phyloP scores from a whole-genome alignment of 2,888 invertebrate genomes.

The Dicranocentrus wangi region DNA sequence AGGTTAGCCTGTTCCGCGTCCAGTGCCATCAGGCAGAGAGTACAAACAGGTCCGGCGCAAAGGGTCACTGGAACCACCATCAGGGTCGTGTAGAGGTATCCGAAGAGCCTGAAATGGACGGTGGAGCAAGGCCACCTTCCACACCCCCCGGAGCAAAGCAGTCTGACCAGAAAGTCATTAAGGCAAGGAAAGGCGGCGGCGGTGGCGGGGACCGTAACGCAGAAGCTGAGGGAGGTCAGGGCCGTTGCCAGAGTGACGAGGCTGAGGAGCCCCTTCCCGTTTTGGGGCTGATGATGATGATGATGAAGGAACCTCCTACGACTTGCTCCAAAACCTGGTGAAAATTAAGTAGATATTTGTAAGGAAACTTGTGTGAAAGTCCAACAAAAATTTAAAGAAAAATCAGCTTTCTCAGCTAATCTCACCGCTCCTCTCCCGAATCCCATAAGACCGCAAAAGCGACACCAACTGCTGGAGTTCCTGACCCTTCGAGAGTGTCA shows the following conservation, averaged over 20 bases:
- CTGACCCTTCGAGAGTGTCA: neutral
- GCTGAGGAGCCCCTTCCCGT: too few relatives aligned
- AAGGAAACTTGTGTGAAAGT: too few relatives aligned
- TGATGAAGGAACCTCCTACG: too few relatives aligned
- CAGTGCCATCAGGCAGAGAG: neutral
- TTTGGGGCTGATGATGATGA: too few relatives aligned
- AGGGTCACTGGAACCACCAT: neutral
- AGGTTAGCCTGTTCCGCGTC: neutral
- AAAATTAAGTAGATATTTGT: neutral
- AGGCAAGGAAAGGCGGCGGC: neutral
- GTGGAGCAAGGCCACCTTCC: neutral
- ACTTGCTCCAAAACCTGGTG: neutral
- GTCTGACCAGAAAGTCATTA: neutral
- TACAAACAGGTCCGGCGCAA: neutral
- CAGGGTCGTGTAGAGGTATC: neutral
- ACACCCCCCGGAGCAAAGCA: neutral
- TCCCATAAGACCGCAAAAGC: neutral
- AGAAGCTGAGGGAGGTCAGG: neutral
- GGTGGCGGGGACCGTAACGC: neutral
- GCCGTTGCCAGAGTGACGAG: neutral
- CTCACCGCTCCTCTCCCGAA: neutral
- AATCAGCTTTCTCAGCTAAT: too few relatives aligned
- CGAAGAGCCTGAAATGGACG: neutral
- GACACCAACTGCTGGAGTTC: neutral
- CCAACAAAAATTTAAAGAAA: neutral